These are phyloP conservation scores for Notamacropus eugenii DNA, from an alignment of 2,797 vertebrate genomes.

Conservation along the genomic window DNA sequence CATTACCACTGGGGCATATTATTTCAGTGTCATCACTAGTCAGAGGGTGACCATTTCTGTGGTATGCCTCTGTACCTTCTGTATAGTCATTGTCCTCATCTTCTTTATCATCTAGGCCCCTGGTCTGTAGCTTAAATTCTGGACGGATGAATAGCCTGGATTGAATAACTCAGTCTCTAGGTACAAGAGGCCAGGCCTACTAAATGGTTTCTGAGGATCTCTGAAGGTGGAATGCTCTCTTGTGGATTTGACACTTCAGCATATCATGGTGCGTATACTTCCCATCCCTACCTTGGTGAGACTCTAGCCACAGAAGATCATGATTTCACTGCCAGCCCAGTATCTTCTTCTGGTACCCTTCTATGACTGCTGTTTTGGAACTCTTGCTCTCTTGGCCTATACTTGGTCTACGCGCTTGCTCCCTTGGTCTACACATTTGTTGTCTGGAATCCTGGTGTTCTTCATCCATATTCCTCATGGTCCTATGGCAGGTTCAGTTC, in stretches of 20 bases:
- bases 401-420: neutral
- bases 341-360: neutral
- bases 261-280: neutral
- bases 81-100: neutral
- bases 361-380: neutral
- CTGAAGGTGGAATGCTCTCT: neutral
- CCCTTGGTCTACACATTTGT: neutral
- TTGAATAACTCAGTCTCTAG: neutral
- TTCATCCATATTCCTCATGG: neutral
- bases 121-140: neutral
- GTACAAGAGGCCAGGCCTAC: neutral
- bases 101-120: neutral
- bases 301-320: neutral
- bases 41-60: neutral
- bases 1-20: neutral
- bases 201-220: neutral
- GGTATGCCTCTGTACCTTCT: neutral
- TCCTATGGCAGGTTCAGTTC: neutral
- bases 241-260: neutral
- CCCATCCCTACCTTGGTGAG: neutral
- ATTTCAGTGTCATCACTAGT: neutral
- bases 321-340: neutral
- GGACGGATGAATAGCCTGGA: neutral
- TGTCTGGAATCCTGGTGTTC: neutral
- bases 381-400: neutral